Evolutionary conservation across 1,140 invertebrate species (phyloP).

Genomic region (Zaprionus taronus): DNA sequence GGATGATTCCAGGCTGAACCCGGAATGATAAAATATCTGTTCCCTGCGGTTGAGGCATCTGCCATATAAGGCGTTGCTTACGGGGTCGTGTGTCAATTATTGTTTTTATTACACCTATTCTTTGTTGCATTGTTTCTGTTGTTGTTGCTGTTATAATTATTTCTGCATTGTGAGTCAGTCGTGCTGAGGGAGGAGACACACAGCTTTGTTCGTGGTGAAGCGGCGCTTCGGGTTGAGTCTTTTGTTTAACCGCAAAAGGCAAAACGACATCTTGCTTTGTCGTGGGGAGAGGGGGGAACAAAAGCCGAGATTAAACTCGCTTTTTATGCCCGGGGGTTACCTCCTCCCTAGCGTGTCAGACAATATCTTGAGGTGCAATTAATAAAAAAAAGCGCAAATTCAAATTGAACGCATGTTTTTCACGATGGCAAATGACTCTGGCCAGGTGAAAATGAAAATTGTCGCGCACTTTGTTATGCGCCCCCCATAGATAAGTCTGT

Average conservation of each 20-base stretch:
- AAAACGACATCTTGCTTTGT: constrained; percentile 5
- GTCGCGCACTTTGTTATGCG: constrained; percentile 42
- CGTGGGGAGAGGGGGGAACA: background rate
- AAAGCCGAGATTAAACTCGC: constrained; percentile 22
- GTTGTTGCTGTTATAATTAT: constrained; percentile 22
- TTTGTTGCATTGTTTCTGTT: constrained; percentile 31
- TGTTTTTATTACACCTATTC: constrained; percentile 41
- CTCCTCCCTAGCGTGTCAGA: background rate
- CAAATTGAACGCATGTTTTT: constrained; percentile 53
- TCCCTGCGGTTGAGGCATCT: background rate
- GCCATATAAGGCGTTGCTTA: constrained; percentile 32
- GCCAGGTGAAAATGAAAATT: constrained; percentile 56
- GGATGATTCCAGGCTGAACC: background rate
- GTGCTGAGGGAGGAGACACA: constrained; percentile 4
- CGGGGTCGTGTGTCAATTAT: constrained; percentile 30
- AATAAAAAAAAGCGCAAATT: constrained; percentile 36
- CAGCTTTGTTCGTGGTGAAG: constrained; percentile 45
- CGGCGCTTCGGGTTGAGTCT: constrained; percentile 24
- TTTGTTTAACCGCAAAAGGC: constrained; percentile 45
- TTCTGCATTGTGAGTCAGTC: constrained; percentile 45
- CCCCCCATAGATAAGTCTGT: constrained; percentile 41
- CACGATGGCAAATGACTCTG: constrained; percentile 6
- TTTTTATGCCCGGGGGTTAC: background rate
- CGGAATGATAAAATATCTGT: constrained; percentile 3
- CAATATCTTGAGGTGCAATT: constrained; percentile 13